These are phyloP conservation scores for Seriola aureovittata DNA, from an alignment of 2,113 vertebrate genomes.

Conservation along the genomic window DNA sequence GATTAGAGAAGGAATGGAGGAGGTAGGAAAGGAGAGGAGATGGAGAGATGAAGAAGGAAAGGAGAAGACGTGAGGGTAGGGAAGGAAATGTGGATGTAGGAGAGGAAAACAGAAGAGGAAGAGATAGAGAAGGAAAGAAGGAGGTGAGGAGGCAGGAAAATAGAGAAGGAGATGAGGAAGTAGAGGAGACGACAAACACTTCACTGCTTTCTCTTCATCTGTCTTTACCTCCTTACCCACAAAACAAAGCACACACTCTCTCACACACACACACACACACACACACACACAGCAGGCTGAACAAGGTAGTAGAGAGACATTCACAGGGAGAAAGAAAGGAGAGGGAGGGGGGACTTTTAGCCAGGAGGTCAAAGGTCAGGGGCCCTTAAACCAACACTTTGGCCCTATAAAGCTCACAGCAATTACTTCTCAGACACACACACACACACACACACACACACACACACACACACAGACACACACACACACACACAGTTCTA, in stretches of 20 bases:
- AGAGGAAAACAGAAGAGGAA: too few relatives aligned
- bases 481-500: not conserved
- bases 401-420: constrained; percentile 79
- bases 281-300: constrained; percentile 59
- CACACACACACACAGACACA: constrained; percentile 22
- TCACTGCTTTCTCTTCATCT: not conserved
- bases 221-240: not conserved
- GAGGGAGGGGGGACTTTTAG: constrained; percentile 61
- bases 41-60: not conserved
- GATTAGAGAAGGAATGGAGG: not conserved
- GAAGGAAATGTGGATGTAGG: not conserved
- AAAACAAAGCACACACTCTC: constrained; percentile 36
- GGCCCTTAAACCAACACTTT: constrained; percentile 82
- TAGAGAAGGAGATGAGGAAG: not conserved
- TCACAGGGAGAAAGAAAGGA: constrained; percentile 37
- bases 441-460: constrained; percentile 30
- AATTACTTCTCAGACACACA: constrained; percentile 75
- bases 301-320: constrained; percentile 50
- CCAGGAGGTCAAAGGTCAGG: constrained; percentile 74
- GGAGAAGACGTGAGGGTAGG: too few relatives aligned
- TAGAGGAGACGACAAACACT: too few relatives aligned
- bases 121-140: not conserved
- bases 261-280: not conserved
- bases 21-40: not conserved
- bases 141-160: not conserved